Evolutionary conservation across 37 sponge, comb jelly and placozoan species (phyloP), one percentile per base, ranked within the genome.

Genomic region (Tethya wilhelma): DNA sequence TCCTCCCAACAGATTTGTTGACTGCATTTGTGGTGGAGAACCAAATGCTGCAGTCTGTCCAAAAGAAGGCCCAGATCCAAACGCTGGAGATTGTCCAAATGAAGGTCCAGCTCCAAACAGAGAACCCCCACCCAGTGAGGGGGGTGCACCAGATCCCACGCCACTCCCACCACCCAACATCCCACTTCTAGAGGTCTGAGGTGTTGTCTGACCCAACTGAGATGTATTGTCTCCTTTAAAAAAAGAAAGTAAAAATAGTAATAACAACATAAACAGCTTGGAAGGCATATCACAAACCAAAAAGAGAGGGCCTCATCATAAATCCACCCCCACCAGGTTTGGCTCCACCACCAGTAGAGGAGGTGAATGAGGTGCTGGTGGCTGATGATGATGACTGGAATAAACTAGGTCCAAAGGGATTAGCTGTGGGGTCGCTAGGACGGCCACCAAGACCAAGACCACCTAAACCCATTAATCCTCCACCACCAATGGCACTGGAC

Each of bases 391-490:
- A 30, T 9, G 14, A 19, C 53, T 14, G 14, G 14, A 9, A 9
- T 49, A 9, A 9, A 19, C 53, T 14, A 5, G 11, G 17, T 29
- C 67, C 73, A 49, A 72, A 72, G 22, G 73, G 73, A 29, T 72
- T 72, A 3, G 55, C 32, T 19, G 73, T 49, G 14, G 73, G 29
- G 56, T 72, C 53, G 55, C 73, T 46, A 7, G 73, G 56, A 28
- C 33, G 29, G 14, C 73, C 73, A 12, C 73, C 73, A 2, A 72
- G 46, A 25, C 73, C 73, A 69, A 59, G 42, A 23, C 42, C 20
- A 23, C 40, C 40, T 2, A 69, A n/a, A 3, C 44, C 44, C 20
- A 20, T 19, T 44, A 69, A 43, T 9, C 70, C 70, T 22, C 70
- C 70, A 69, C n/a, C 11, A 12, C 11, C 29, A 60, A 26, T n/a